Conservation (phyloP, 2,113 vertebrate genomes). For the Poeciliopsis occidentalis region DNA sequence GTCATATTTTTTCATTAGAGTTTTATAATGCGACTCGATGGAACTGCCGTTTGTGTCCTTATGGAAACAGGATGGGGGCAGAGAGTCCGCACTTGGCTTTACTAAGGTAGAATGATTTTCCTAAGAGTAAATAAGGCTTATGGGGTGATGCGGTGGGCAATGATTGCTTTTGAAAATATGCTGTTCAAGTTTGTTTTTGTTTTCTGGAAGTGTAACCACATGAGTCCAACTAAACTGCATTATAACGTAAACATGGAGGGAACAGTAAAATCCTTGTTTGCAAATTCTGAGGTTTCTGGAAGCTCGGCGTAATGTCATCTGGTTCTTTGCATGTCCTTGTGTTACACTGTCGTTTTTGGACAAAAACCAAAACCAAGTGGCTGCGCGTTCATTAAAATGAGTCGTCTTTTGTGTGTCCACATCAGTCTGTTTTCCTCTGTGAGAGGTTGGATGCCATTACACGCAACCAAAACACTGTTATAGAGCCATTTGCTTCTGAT, state of each 20-base stretch:
- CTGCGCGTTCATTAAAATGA: too few species aligned
- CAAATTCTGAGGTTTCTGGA: background rate
- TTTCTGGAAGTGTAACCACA: background rate
- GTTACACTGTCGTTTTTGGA: background rate
- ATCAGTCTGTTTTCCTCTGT: background rate
- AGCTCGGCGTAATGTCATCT: background rate
- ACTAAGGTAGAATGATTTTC: constrained; percentile 10
- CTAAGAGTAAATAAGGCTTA: constrained; percentile 44
- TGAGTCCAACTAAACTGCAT: background rate
- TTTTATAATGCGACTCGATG: constrained; percentile 32
- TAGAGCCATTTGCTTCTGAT: too few species aligned
- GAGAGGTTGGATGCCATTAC: too few species aligned
- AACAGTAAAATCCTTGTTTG: background rate
- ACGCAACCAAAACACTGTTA: too few species aligned
- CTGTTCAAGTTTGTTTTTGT: constrained; percentile 9
- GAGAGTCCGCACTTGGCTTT: constrained; percentile 36
- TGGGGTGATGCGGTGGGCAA: constrained; percentile 7
- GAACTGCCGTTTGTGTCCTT: constrained; percentile 48
- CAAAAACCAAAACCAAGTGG: background rate
- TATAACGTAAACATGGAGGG: background rate
- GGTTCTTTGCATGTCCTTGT: background rate
- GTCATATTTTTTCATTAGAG: constrained; percentile 66
- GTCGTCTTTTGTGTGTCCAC: background rate
- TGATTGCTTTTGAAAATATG: constrained; percentile 47
- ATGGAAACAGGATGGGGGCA: constrained; percentile 21